A percentile compares a stretch with the other conserved stretches of the same genome.
phyloP scores from a whole-genome alignment of 2,888 invertebrate genomes.

The Phengaris alcon region DNA sequence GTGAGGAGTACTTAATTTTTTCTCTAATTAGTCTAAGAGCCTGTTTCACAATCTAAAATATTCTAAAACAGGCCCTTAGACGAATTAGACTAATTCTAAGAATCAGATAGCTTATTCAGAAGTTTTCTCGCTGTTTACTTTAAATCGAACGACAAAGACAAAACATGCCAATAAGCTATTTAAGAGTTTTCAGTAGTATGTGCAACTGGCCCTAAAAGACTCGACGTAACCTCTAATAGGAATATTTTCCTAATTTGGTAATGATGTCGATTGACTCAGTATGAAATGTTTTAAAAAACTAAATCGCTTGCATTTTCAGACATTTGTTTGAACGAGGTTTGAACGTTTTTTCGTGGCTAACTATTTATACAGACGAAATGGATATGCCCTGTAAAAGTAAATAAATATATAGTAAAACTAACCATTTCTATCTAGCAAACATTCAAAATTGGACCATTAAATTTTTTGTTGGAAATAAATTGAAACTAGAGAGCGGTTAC shows the following conservation, averaged over 20 bases:
- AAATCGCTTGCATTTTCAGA: conserved; percentile 1
- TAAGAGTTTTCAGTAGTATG: no score
- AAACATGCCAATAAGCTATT: no score
- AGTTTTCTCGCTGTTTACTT: no score
- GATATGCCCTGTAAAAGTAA: conserved; percentile 23
- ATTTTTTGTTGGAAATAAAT: conserved; percentile 29
- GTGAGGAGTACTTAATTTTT: no score
- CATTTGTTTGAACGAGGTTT: conserved; percentile 8
- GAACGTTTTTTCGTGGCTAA: not conserved
- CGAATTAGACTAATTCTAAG: no score
- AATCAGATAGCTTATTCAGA: no score
- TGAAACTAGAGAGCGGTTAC: conserved; percentile 37
- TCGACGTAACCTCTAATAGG: not conserved
- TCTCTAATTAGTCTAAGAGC: no score
- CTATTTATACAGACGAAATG: conserved; percentile 21
- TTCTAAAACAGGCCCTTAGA: no score
- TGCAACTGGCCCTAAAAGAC: not conserved
- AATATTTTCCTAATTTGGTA: no score
- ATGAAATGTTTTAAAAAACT: not conserved
- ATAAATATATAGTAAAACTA: conserved; percentile 22
- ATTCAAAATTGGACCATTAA: conserved; percentile 31
- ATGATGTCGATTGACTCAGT: not conserved
- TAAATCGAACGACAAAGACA: no score
- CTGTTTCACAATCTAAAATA: no score
- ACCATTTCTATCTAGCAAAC: conserved; percentile 17